These are phyloP conservation scores for Sciaenops ocellatus DNA, from an alignment of 2,797 vertebrate genomes.

Conservation along the genomic window DNA sequence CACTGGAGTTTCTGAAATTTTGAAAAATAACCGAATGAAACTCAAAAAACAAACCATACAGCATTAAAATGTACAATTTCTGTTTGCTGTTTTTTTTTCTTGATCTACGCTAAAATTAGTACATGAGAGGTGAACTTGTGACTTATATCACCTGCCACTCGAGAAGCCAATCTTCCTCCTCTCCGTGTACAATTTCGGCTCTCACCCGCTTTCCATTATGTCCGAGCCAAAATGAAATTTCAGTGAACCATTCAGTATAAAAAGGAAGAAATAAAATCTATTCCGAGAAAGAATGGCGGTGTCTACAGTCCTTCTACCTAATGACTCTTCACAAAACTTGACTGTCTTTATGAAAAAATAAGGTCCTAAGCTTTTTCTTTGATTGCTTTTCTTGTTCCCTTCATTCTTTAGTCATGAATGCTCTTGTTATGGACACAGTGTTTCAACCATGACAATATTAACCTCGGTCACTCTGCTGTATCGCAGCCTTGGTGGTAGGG, in stretches of 20 bases:
- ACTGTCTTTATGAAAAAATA: constrained; percentile 40
- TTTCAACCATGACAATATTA: constrained; percentile 52
- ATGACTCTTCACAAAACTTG: constrained; percentile 60
- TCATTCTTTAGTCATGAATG: constrained; percentile 41
- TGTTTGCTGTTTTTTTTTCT: not conserved
- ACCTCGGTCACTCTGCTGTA: constrained; percentile 37
- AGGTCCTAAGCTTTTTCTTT: constrained; percentile 63
- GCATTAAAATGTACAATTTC: not conserved
- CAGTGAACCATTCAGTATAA: constrained; percentile 63
- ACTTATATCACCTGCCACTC: constrained; percentile 53
- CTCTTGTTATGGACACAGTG: constrained; percentile 40
- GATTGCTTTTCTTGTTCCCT: constrained; percentile 74
- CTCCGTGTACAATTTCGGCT: constrained; percentile 30
- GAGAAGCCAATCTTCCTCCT: constrained; percentile 27
- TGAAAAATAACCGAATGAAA: not conserved
- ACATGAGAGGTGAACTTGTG: constrained; percentile 28
- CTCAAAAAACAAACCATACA: not conserved
- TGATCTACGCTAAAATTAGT: not conserved
- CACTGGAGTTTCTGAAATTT: not conserved
- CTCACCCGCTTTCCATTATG: constrained; percentile 63
- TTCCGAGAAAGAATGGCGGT: constrained; percentile 48
- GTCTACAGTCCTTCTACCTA: constrained; percentile 69
- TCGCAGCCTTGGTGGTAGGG: constrained; percentile 40
- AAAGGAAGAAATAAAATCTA: constrained; percentile 65
- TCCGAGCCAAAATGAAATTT: constrained; percentile 75